These are phyloP conservation scores for Cromileptes altivelis DNA, from an alignment of 2,113 vertebrate species.

Conservation along the genomic window DNA sequence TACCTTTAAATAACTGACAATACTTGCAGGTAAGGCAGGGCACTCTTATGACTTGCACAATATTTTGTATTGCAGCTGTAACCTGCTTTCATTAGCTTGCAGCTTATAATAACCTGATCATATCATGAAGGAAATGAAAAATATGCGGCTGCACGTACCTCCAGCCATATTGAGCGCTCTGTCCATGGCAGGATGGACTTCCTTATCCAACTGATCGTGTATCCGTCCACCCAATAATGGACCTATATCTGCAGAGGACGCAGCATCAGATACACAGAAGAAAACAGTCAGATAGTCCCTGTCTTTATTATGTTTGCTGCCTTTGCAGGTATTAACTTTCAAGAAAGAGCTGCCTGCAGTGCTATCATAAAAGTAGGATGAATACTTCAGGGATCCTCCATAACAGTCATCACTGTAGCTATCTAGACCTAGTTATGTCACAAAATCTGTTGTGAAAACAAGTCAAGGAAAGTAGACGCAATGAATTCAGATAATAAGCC, in stretches of 20 bases:
- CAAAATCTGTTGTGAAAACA: slow-evolving; percentile 38
- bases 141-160: slow-evolving; percentile 84
- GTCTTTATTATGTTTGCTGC: slow-evolving; percentile 6
- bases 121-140: slow-evolving; percentile 55
- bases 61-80: background rate
- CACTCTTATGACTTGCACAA: background rate
- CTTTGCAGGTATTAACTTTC: slow-evolving; percentile 23
- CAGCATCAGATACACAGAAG: slow-evolving; percentile 20
- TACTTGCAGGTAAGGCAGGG: background rate
- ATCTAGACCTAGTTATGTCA: slow-evolving; percentile 58
- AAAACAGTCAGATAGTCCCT: background rate
- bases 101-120: background rate
- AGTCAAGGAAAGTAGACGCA: slow-evolving; percentile 37
- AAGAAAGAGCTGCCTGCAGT: slow-evolving; percentile 20
- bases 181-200: slow-evolving; percentile 89
- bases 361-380: slow-evolving; percentile 17
- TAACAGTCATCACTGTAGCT: slow-evolving; percentile 13
- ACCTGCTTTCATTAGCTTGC: background rate
- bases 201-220: slow-evolving; percentile 86
- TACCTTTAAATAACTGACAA: background rate
- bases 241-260: slow-evolving; percentile 86
- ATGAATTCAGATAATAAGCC: slow-evolving; percentile 36
- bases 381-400: slow-evolving; percentile 21
- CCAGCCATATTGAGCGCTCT: slow-evolving; percentile 87
- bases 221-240: slow-evolving; percentile 89